Conservation (phyloP, 2,888 invertebrate species). For the Nomada fabriciana region DNA sequence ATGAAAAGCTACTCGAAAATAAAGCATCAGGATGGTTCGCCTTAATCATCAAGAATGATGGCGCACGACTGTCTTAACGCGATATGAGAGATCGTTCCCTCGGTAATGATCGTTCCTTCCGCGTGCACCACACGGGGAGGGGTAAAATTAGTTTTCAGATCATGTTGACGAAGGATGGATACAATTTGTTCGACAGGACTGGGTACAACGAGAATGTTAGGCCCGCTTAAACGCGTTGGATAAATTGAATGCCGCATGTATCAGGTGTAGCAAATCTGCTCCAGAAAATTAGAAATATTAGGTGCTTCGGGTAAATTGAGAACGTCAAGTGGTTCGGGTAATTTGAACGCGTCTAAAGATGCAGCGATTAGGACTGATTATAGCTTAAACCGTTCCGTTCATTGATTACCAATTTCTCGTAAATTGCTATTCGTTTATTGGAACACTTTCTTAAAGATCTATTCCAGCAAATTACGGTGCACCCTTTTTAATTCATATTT, state of each 20-base stretch:
- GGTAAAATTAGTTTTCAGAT: constrained; percentile 32
- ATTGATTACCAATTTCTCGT: not conserved
- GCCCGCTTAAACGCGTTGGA: not conserved
- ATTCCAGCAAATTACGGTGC: no score
- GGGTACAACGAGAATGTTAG: not conserved
- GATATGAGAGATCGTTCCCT: constrained; percentile 15
- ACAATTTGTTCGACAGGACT: constrained; percentile 20
- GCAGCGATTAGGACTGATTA: not conserved
- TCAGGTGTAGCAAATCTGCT: not conserved
- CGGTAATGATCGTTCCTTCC: constrained; percentile 31
- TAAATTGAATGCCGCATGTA: constrained; percentile 5
- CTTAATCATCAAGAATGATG: constrained; percentile 25
- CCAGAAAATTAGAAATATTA: not conserved
- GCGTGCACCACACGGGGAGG: constrained; percentile 36
- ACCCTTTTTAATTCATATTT: no score
- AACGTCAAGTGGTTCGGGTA: not conserved
- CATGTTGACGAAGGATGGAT: constrained; percentile 24
- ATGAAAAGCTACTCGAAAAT: constrained; percentile 5
- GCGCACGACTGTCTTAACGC: constrained; percentile 23
- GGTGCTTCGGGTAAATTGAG: not conserved
- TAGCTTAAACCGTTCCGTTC: not conserved
- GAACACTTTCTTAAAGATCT: no score
- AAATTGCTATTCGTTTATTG: no score
- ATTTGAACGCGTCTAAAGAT: not conserved
- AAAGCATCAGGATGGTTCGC: not conserved